A percentile compares a stretch with the other conserved stretches of the same genome.
Evolutionary conservation across 2,113 vertebrate species (phyloP).

Genomic region (Sinosuthora webbiana): DNA sequence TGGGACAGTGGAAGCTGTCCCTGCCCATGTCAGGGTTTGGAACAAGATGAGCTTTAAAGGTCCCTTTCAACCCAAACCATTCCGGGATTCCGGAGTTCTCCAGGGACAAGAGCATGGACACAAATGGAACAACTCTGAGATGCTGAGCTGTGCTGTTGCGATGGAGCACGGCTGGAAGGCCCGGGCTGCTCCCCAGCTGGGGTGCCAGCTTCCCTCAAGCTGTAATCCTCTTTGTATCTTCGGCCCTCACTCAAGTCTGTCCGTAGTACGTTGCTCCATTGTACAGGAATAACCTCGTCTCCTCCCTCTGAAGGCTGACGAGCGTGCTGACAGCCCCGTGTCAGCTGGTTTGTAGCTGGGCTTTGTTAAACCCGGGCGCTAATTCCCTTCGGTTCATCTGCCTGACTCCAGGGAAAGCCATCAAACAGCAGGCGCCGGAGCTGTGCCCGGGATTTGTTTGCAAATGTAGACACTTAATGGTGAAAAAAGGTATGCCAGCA

Average conservation of each 20-base stretch:
- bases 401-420: neutral
- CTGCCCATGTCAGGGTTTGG: neutral
- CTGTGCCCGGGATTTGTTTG: slow-evolving; percentile 24
- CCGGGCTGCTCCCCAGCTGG: neutral
- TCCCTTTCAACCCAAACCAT: neutral
- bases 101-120: neutral
- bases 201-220: neutral
- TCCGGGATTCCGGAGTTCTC: neutral
- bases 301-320: neutral
- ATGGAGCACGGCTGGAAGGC: neutral
- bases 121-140: neutral
- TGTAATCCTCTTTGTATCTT: neutral
- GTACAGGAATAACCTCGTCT: neutral
- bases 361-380: neutral
- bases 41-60: neutral
- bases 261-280: rapidly evolving
- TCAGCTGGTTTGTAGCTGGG: neutral
- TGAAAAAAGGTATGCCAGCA: slow-evolving; percentile 11
- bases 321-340: neutral
- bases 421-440: neutral
- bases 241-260: neutral
- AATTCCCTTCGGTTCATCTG: neutral
- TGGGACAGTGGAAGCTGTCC: rapidly evolving
- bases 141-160: neutral
- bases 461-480: slow-evolving; percentile 39